phyloP scores from a whole-genome alignment of 23 tunicate genomes.

The Clavelina lepadiformis region DNA sequence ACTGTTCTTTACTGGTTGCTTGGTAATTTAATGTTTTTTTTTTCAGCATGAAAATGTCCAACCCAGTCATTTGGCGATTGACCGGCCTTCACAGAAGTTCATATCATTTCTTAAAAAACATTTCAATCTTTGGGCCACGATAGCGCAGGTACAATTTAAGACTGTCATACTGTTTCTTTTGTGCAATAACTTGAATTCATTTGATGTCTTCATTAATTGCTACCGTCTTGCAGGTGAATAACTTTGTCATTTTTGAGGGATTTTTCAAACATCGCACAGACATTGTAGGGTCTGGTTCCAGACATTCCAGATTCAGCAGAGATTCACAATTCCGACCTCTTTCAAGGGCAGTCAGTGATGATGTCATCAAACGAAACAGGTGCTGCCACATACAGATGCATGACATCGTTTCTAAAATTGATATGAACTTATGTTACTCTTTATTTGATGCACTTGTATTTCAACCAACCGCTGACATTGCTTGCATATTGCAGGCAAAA shows the following conservation, averaged over 20 bases:
- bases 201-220: not conserved
- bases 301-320: not conserved
- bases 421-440: not conserved
- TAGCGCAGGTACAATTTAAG: constrained; percentile 53
- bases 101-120: constrained; percentile 77
- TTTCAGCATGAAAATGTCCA: constrained; percentile 39
- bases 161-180: not conserved
- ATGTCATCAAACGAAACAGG: constrained; percentile 42
- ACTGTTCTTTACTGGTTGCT: not conserved
- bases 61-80: constrained; percentile 68
- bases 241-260: constrained; percentile 86
- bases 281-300: constrained; percentile 4
- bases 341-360: constrained; percentile 79
- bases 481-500: not conserved
- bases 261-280: constrained; percentile 64
- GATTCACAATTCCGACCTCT: constrained; percentile 48
- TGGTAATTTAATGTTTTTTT: not conserved
- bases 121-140: constrained; percentile 67
- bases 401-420: not conserved
- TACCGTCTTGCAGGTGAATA: constrained; percentile 52
- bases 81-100: constrained; percentile 79
- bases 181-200: not conserved
- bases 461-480: too few relatives aligned
- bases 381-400: not conserved
- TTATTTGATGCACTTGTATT: not conserved